Evolutionary conservation across 2,888 invertebrate species (phyloP).

Genomic region (Polyommatus icarus): DNA sequence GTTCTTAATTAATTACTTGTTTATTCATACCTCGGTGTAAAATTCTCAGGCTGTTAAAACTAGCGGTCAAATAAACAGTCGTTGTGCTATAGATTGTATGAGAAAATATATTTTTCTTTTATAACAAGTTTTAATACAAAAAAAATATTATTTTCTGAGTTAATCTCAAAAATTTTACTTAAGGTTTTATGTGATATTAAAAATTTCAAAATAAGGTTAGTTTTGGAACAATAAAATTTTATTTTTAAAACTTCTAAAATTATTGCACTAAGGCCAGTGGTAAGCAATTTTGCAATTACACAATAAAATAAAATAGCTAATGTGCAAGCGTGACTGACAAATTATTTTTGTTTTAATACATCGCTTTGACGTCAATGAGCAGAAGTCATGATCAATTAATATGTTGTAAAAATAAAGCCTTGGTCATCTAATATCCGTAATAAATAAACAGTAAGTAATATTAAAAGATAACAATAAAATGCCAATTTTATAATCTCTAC

Average conservation of each 20-base stretch:
- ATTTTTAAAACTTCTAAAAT: neutral
- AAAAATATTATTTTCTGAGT: too few relatives aligned
- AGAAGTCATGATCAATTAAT: neutral
- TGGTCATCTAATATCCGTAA: neutral
- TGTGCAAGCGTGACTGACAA: conserved; percentile 14
- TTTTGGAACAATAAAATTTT: neutral
- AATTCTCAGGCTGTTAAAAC: conserved; percentile 69
- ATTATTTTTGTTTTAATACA: neutral
- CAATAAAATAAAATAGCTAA: neutral
- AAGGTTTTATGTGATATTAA: neutral
- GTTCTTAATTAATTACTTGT: conserved; percentile 67
- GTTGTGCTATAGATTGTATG: neutral
- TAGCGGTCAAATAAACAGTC: conserved; percentile 52
- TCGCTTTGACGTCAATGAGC: conserved; percentile 14
- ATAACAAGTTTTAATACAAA: too few relatives aligned
- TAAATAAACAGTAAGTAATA: neutral
- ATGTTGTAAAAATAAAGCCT: neutral
- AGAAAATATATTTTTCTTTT: neutral
- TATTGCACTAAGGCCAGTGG: neutral
- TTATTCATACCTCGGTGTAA: conserved; percentile 57
- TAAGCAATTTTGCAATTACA: neutral
- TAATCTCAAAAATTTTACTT: too few relatives aligned
- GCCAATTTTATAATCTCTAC: neutral
- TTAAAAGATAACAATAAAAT: neutral
- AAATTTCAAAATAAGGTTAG: neutral